Evolutionary conservation across 2,113 vertebrate species (phyloP), one percentile per base, ranked within the genome.

Genomic region (Meriones unguiculatus): DNA sequence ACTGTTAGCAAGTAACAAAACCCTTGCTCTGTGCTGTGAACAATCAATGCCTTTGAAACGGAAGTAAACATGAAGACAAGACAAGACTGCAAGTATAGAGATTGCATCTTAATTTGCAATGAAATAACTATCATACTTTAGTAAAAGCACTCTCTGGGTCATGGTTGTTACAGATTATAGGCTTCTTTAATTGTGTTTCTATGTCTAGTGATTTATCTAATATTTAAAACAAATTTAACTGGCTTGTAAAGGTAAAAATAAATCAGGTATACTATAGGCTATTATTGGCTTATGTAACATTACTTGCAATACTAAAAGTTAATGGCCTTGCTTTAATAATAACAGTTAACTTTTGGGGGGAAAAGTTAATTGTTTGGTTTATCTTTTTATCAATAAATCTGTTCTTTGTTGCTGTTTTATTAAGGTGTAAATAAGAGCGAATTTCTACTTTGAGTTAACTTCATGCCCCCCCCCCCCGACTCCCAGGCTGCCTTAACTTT

Each of bases 21-120:
- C 70, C 38, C 17, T 59, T 94, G 87, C n/a, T 18, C 41, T 59
- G 30, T 75, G 5, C 81, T 89, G 81, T 65, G 22, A 67, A 38
- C 30, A 81, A 95, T 32, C 30, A 90, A 30, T 67, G n/a, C n/a
- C n/a, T 93, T 93, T 64, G 38, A 95, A 67, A 86, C 77, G 46
- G 64, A 91, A 87, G 11, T 22, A 6, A 92, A 59, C 38, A 2
- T 80, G 76, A 75, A 80, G 95, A 41, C 17, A 75, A 80, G 95
- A n/a, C 17, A 62, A 87, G 22, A 78, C 18, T 90, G 7, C 72
- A 86, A 87, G 32, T 52, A 25, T 12, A 62, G 18, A 90, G 20
- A 30, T 69, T 25, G 25, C 59, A 41, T 59, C 57, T 54, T 81
- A 22, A 5, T 82, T 94, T 67, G 70, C 65, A 87, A 2, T 46